A percentile compares a stretch with the other conserved stretches of the same genome.
Conservation (phyloP, 2,888 invertebrate genomes). For the Euspilapteryx auroguttella region DNA sequence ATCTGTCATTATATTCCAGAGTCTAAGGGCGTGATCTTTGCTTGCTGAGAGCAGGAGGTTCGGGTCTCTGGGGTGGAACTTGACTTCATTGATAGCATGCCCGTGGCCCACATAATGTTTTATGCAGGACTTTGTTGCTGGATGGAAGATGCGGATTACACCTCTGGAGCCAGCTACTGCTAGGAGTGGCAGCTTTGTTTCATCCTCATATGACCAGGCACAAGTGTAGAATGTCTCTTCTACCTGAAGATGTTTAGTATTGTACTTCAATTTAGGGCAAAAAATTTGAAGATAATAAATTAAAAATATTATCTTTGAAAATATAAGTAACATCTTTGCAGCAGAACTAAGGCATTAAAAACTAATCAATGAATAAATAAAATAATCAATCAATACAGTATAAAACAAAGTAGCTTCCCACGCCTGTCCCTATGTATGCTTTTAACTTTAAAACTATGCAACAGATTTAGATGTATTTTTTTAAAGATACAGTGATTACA, state of each 20-base stretch:
- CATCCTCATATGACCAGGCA: conserved; percentile 91
- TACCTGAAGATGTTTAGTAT: conserved; percentile 62
- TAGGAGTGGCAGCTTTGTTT: conserved; percentile 76
- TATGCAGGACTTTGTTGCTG: conserved; percentile 79
- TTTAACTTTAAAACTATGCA: too few relatives aligned
- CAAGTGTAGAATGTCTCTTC: conserved; percentile 97
- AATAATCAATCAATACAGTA: too few relatives aligned
- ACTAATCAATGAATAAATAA: too few relatives aligned
- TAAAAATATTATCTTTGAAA: too few relatives aligned
- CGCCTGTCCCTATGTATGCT: too few relatives aligned
- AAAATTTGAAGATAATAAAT: too few relatives aligned
- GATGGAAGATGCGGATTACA: conserved; percentile 86
- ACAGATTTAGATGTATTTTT: too few relatives aligned
- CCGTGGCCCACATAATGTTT: conserved; percentile 87
- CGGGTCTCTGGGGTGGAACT: conserved; percentile 89
- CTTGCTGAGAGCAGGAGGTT: conserved; percentile 89
- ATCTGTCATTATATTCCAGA: conserved; percentile 95
- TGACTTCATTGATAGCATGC: conserved; percentile 64
- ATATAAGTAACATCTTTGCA: too few relatives aligned
- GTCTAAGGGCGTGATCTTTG: conserved; percentile 84
- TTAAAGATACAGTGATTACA: too few relatives aligned
- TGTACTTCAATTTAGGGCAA: too few relatives aligned
- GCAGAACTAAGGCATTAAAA: too few relatives aligned
- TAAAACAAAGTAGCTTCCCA: too few relatives aligned
- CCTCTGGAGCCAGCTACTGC: conserved; percentile 93